phyloP scores from a whole-genome alignment of 2,888 invertebrate genomes.

The Cyclophora punctaria region DNA sequence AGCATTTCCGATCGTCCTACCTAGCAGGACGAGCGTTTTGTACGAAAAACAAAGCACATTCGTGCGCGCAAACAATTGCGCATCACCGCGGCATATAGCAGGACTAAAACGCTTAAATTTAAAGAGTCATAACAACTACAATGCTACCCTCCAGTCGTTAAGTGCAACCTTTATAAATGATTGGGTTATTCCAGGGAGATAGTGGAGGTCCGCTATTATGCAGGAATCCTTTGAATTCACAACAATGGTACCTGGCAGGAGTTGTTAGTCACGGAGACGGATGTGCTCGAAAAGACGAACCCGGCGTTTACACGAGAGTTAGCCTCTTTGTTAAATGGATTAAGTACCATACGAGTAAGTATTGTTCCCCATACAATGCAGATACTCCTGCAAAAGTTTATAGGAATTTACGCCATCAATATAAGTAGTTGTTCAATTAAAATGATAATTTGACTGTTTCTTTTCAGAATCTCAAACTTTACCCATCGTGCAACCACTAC shows the following conservation, averaged over 20 bases:
- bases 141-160: too few relatives aligned
- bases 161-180: too few relatives aligned
- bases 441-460: background rate
- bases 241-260: slow-evolving; percentile 88
- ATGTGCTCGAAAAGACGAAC: slow-evolving; percentile 85
- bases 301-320: slow-evolving; percentile 88
- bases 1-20: too few relatives aligned
- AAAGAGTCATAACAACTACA: too few relatives aligned
- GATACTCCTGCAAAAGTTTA: too few relatives aligned
- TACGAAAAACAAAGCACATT: too few relatives aligned
- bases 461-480: slow-evolving; percentile 62
- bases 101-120: too few relatives aligned
- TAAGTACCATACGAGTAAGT: slow-evolving; percentile 74
- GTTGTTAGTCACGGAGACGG: slow-evolving; percentile 92
- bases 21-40: too few relatives aligned
- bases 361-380: background rate
- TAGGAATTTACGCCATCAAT: too few relatives aligned
- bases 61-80: too few relatives aligned
- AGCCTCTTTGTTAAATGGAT: slow-evolving; percentile 86
- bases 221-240: slow-evolving; percentile 77
- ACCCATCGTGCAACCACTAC: slow-evolving; percentile 69
- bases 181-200: slow-evolving; percentile 75
- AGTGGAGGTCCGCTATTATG: slow-evolving; percentile 91
- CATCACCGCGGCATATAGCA: too few relatives aligned
- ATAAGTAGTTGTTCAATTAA: too few relatives aligned